A percentile compares a stretch with the other conserved stretches of the same genome.
phyloP scores from a whole-genome alignment of 2,113 vertebrate species.

The Plectropomus leopardus region DNA sequence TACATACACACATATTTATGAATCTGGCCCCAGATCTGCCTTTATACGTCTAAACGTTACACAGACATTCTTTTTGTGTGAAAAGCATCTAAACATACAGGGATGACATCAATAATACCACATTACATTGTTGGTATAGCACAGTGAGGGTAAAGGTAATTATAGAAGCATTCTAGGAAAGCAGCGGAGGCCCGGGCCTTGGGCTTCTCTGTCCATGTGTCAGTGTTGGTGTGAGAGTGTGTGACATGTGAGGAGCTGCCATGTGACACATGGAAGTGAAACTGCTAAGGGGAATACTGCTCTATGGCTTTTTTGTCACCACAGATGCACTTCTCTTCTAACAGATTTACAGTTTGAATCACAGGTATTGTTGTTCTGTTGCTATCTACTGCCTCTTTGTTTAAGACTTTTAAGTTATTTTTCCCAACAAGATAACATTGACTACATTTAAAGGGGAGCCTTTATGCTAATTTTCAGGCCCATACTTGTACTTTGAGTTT shows the following conservation, averaged over 20 bases:
- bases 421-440: not conserved
- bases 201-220: not conserved
- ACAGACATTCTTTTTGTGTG: not conserved
- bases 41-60: not conserved
- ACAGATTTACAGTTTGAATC: conserved; percentile 10
- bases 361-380: not conserved
- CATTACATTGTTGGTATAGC: not conserved
- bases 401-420: not conserved
- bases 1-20: too few relatives aligned
- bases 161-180: conserved; percentile 34
- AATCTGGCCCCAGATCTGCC: too few relatives aligned
- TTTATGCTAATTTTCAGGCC: too few relatives aligned
- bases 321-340: conserved; percentile 12
- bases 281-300: conserved; percentile 25
- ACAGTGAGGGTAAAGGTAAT: not conserved
- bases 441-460: not conserved
- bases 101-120: not conserved
- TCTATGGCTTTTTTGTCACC: not conserved
- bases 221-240: not conserved
- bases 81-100: too few relatives aligned
- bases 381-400: not conserved
- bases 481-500: too few relatives aligned
- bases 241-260: conserved; percentile 18
- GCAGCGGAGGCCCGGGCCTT: not conserved
- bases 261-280: conserved; percentile 62